phyloP scores from a whole-genome alignment of 2,888 invertebrate species.

The Helleia helle region DNA sequence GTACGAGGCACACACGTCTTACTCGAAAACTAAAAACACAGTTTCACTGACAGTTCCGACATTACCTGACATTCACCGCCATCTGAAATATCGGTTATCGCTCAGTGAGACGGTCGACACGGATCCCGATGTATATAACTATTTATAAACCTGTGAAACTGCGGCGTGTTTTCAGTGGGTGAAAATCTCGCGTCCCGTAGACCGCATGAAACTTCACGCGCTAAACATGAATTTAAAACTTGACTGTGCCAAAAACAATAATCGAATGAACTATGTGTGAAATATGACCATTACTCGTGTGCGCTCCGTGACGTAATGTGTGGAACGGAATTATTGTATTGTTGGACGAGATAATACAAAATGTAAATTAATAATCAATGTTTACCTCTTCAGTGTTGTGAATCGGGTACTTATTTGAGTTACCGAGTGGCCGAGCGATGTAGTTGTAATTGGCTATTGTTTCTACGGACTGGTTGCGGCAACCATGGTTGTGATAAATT shows the following conservation, averaged over 20 bases:
- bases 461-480: background rate
- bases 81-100: constrained; percentile 40
- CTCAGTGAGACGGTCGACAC: constrained; percentile 45
- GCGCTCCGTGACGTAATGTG: constrained; percentile 39
- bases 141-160: constrained; percentile 49
- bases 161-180: constrained; percentile 43
- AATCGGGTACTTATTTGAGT: too few species aligned
- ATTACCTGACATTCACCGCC: constrained; percentile 57
- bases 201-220: constrained; percentile 41
- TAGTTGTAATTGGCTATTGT: background rate
- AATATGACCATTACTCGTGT: constrained; percentile 34
- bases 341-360: constrained; percentile 30
- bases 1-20: constrained; percentile 62
- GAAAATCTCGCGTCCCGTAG: constrained; percentile 38
- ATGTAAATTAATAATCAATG: constrained; percentile 50
- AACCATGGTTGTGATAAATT: constrained; percentile 58
- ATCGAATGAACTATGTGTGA: constrained; percentile 35
- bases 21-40: constrained; percentile 59
- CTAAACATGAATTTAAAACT: constrained; percentile 41
- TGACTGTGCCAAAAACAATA: constrained; percentile 53
- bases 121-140: constrained; percentile 46
- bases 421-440: constrained; percentile 21
- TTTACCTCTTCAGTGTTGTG: constrained; percentile 73
- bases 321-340: constrained; percentile 31
- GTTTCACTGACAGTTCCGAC: constrained; percentile 65